A percentile compares a stretch with the other conserved stretches of the same genome.
phyloP scores from a whole-genome alignment of 1,140 invertebrate genomes.

The Brachionus manjavacas region DNA sequence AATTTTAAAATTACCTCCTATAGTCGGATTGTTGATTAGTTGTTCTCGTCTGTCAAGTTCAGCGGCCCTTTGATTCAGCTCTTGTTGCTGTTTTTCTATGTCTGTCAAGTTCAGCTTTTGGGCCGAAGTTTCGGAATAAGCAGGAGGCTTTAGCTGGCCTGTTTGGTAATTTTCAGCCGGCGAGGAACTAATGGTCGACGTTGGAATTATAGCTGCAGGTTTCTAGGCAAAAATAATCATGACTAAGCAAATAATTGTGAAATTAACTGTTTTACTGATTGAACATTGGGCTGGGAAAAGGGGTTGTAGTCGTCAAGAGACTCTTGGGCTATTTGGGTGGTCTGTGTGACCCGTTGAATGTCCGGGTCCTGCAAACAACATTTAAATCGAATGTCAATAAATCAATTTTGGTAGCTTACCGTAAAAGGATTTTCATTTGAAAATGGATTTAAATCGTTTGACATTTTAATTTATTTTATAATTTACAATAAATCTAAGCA shows the following conservation, averaged over 20 bases:
- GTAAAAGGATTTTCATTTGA: constrained; percentile 8
- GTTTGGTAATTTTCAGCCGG: neutral
- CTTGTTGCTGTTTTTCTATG: constrained; percentile 48
- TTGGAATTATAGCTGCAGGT: constrained; percentile 42
- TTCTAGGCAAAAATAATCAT: constrained; percentile 52
- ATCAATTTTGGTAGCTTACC: neutral
- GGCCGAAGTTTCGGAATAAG: neutral
- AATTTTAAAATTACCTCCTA: constrained; percentile 60
- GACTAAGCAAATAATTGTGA: neutral
- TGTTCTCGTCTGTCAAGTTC: constrained; percentile 81
- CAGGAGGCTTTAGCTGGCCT: neutral
- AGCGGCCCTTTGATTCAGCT: constrained; percentile 76
- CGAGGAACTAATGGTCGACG: neutral
- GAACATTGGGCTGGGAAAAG: constrained; percentile 63
- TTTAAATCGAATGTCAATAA: neutral
- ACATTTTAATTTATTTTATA: neutral
- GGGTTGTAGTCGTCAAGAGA: constrained; percentile 84
- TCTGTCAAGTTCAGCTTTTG: constrained; percentile 4
- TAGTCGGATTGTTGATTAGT: constrained; percentile 70
- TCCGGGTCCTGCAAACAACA: neutral
- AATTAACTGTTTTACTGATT: neutral
- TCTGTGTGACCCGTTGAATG: neutral
- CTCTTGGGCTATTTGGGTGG: neutral
- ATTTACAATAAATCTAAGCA: neutral
- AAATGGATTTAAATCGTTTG: constrained; percentile 30